Percentiles rank a stretch among this genome's conserved stretches.
Conservation (phyloP, 1,140 invertebrate species). For the Euwallacea similis region DNA sequence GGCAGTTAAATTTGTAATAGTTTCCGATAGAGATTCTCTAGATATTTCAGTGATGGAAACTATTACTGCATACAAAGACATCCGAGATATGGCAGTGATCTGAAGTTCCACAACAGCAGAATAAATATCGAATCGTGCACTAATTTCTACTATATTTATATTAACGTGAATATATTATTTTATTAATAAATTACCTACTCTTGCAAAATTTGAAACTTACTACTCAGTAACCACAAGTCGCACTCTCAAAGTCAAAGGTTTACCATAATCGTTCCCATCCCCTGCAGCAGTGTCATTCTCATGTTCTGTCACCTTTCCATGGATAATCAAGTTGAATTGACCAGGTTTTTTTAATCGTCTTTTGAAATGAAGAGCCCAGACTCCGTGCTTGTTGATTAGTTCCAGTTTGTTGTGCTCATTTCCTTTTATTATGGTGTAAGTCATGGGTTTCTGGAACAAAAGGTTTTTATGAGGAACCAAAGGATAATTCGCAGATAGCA, state of each 20-base stretch:
- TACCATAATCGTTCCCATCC: conserved; percentile 55
- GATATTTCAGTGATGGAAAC: too few species aligned
- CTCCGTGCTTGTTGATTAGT: conserved; percentile 63
- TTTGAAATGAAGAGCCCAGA: conserved; percentile 67
- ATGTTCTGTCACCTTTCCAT: conserved; percentile 54
- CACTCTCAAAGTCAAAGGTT: conserved; percentile 59
- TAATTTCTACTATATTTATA: too few species aligned
- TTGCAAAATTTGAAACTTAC: background rate
- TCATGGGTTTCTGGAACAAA: conserved; percentile 58
- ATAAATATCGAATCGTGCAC: too few species aligned
- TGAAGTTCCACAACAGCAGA: background rate
- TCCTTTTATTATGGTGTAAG: conserved; percentile 67
- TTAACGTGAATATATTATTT: background rate
- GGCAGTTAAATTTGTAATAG: background rate
- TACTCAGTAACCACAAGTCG: conserved; percentile 49
- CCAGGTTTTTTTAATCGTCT: conserved; percentile 60
- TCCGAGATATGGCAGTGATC: conserved; percentile 1
- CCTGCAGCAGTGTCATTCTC: conserved; percentile 40
- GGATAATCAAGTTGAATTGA: conserved; percentile 62
- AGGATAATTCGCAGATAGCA: too few species aligned
- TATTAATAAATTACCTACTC: conserved; percentile 18
- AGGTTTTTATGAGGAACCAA: background rate
- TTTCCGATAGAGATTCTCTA: background rate
- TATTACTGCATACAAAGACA: background rate
- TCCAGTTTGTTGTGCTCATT: conserved; percentile 69